Evolutionary conservation across 2,888 invertebrate genomes (phyloP).

Genomic region (Tachina grossa): DNA sequence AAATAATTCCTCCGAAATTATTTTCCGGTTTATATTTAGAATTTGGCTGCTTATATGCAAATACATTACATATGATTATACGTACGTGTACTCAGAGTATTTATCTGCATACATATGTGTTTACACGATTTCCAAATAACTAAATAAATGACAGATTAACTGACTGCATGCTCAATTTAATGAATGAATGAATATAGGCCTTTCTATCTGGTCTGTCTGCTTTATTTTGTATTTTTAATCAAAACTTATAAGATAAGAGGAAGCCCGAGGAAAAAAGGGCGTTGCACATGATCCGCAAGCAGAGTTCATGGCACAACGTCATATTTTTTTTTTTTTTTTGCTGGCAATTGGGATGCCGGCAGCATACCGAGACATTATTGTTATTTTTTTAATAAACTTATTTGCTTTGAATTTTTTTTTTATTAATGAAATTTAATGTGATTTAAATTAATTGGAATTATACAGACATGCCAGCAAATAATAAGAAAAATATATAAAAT

Average conservation of each 20-base stretch:
- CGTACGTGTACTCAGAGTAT: too few species aligned
- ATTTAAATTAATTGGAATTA: conserved; percentile 51
- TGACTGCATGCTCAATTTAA: conserved; percentile 12
- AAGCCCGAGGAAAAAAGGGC: conserved; percentile 57
- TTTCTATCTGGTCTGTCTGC: conserved; percentile 6
- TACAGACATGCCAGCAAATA: conserved; percentile 13
- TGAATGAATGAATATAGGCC: conserved; percentile 30
- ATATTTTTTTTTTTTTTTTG: conserved; percentile 4
- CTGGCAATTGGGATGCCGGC: conserved; percentile 26
- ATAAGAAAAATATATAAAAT: neutral
- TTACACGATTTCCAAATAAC: neutral
- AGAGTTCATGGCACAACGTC: conserved; percentile 38
- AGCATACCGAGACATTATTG: neutral
- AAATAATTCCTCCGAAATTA: too few species aligned
- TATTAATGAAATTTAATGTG: conserved; percentile 46
- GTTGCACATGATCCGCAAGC: conserved; percentile 50
- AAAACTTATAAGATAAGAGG: conserved; percentile 30
- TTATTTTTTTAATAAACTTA: conserved; percentile 5
- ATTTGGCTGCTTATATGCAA: too few species aligned
- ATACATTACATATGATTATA: too few species aligned
- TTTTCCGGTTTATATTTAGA: too few species aligned
- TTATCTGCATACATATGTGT: neutral
- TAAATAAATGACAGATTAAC: conserved; percentile 12
- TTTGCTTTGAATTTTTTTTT: neutral
- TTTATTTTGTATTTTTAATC: conserved; percentile 40